These are phyloP conservation scores for Phainopepla nitens DNA, from an alignment of 2,113 vertebrate genomes.

Conservation along the genomic window DNA sequence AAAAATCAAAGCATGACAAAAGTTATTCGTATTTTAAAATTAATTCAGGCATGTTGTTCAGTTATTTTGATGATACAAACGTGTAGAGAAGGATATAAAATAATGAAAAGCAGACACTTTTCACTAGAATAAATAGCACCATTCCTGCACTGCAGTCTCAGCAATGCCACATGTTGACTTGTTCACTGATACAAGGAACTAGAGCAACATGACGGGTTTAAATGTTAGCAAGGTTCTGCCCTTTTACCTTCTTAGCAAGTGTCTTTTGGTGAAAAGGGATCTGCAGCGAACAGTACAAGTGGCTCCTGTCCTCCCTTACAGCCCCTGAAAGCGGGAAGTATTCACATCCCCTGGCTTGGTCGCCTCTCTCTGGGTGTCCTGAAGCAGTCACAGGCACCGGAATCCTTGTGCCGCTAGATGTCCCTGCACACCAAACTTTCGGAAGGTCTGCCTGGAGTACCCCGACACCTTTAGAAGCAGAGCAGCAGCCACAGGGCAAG, in stretches of 20 bases:
- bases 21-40: neutral
- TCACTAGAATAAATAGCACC: neutral
- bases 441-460: accelerated
- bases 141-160: neutral
- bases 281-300: neutral
- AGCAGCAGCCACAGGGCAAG: neutral
- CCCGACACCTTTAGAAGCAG: accelerated
- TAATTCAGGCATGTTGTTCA: neutral
- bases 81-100: neutral
- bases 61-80: neutral
- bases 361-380: neutral
- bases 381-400: neutral
- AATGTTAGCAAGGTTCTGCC: neutral
- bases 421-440: slow-evolving; percentile 38
- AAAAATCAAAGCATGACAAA: neutral
- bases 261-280: neutral
- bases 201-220: neutral
- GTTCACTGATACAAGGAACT: neutral
- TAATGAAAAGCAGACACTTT: neutral
- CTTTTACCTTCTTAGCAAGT: neutral
- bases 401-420: slow-evolving; percentile 53
- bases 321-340: neutral
- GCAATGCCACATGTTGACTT: neutral
- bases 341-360: neutral
- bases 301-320: neutral